A percentile compares a stretch with the other conserved stretches of the same genome.
Conservation (phyloP, 2,888 invertebrate species). For the Drosophila rellima region DNA sequence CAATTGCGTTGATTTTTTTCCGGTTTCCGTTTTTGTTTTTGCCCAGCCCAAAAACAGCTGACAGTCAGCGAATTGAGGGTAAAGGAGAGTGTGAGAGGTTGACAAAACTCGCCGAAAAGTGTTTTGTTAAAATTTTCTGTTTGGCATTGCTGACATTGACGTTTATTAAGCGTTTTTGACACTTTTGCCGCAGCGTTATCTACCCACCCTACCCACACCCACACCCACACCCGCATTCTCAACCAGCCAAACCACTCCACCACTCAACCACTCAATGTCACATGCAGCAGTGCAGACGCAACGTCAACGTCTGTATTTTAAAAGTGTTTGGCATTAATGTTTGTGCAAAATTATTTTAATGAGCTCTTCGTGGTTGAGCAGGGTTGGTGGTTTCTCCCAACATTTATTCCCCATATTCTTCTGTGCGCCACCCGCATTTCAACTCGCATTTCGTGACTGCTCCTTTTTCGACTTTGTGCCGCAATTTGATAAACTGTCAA, state of each 20-base stretch:
- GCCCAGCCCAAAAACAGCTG: constrained; percentile 50
- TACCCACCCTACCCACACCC: constrained; percentile 14
- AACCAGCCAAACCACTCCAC: constrained; percentile 30
- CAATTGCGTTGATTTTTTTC: constrained; percentile 71
- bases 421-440: constrained; percentile 30
- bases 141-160: constrained; percentile 78
- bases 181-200: constrained; percentile 73
- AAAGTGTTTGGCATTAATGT: constrained; percentile 74
- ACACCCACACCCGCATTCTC: constrained; percentile 5
- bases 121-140: constrained; percentile 72
- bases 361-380: constrained; percentile 57
- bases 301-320: constrained; percentile 56
- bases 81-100: constrained; percentile 25
- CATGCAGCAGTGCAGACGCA: constrained; percentile 64
- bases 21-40: constrained; percentile 40
- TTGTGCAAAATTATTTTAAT: constrained; percentile 78
- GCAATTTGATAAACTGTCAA: constrained; percentile 73
- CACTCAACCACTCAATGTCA: constrained; percentile 78
- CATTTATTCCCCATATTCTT: constrained; percentile 7
- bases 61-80: constrained; percentile 9
- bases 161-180: constrained; percentile 81
- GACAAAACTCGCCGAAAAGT: constrained; percentile 60
- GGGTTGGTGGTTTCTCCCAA: constrained; percentile 1
- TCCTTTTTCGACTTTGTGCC: constrained; percentile 57
- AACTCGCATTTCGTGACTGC: constrained; percentile 39